Evolutionary conservation across 2,113 vertebrate genomes (phyloP), one percentile per base, ranked within the genome.

Genomic region (Sceloporus undulatus): DNA sequence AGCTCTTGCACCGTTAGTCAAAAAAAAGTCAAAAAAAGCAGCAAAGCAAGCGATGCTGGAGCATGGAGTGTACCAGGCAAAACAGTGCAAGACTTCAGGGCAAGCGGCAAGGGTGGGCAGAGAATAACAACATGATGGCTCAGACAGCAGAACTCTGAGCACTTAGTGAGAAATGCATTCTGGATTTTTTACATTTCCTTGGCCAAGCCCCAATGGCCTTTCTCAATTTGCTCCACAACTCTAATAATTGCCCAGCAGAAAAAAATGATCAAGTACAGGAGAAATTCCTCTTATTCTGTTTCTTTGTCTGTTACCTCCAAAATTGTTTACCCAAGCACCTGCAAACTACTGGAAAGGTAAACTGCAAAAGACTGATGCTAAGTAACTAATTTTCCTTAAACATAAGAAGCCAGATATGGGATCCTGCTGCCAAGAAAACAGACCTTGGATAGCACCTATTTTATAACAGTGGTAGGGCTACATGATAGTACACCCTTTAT

Each of bases 41-140:
- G 92, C 94, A 94, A 93, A 95, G 93, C 95, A 95, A 94, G 95
- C 80, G 25, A 94, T 86, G 91, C 75, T 94, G 94, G 92, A 93
- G 94, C 90, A 93, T 89, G 92, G 88, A 89, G 91, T 89, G 73
- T 13, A 38, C 82, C 93, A 93, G 92, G 92, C 91, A 56, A 95
- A 93, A 93, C 90, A 95, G 91, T 92, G 91, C 91, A 74, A 93
- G 62, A 84, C 90, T 87, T 92, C 19, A 38, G 3, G 85, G 3
- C 0, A 59, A 65, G 76, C 34, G 48, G 83, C 59, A 89, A 90
- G 71, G 85, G 42, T 48, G 6, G 42, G 42, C 42, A 48, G 88
- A 65, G 87, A 76, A 75, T 38, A 75, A 54, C 14, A n/a, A 2
- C 88, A 79, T 56, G 82, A 85, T 48, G 42, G 77, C 8, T 80